phyloP scores from a whole-genome alignment of 2,113 vertebrate genomes.

The Chaetodon auriga region DNA sequence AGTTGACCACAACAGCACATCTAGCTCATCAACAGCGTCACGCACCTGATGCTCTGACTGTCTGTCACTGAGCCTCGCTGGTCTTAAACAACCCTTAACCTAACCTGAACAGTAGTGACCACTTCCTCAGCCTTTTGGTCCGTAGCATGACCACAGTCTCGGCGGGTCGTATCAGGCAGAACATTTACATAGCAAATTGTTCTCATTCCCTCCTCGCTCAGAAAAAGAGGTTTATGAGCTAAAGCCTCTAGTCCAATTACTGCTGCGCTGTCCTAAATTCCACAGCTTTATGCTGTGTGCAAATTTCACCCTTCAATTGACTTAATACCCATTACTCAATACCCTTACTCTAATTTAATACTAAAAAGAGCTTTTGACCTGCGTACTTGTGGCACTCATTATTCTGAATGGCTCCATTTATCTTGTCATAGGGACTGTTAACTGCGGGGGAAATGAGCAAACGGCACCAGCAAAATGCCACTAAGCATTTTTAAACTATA shows the following conservation, averaged over 20 bases:
- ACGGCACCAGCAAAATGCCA: slow-evolving; percentile 35
- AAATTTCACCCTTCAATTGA: slow-evolving; percentile 69
- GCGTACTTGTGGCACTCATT: slow-evolving; percentile 52
- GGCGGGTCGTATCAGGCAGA: slow-evolving; percentile 11
- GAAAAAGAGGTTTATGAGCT: slow-evolving; percentile 41
- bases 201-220: slow-evolving; percentile 22
- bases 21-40: too few species aligned
- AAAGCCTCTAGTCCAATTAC: slow-evolving; percentile 60
- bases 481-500: slow-evolving; percentile 31
- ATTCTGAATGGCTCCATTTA: slow-evolving; percentile 54
- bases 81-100: neutral
- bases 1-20: too few species aligned
- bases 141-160: neutral
- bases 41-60: neutral
- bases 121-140: neutral
- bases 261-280: slow-evolving; percentile 45
- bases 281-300: slow-evolving; percentile 44
- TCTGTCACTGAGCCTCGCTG: neutral
- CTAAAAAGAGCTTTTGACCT: slow-evolving; percentile 67
- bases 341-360: slow-evolving; percentile 65
- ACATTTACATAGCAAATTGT: slow-evolving; percentile 46
- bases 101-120: neutral
- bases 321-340: slow-evolving; percentile 66
- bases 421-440: slow-evolving; percentile 38
- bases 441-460: slow-evolving; percentile 30